phyloP scores from a whole-genome alignment of 2,797 vertebrate genomes.

The Melanotaenia pygmaea region DNA sequence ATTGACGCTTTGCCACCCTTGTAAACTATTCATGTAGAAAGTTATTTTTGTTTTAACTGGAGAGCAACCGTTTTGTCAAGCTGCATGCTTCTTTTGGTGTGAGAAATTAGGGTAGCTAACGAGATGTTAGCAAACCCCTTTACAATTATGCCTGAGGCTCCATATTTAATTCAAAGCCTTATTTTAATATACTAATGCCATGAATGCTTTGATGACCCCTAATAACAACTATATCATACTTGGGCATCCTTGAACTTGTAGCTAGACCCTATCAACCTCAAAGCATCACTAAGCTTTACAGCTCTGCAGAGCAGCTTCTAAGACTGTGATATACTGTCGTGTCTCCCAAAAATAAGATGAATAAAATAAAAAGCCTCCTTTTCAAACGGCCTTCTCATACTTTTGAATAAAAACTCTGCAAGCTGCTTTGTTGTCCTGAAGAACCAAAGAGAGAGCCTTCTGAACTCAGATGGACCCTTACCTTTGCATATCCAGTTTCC shows the following conservation, averaged over 20 bases:
- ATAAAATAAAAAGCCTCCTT: not conserved
- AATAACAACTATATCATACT: not conserved
- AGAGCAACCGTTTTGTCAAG: not conserved
- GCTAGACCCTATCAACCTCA: not conserved
- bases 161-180: not conserved
- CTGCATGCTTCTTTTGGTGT: constrained; percentile 19
- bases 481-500: constrained; percentile 44
- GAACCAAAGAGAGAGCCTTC: constrained; percentile 22
- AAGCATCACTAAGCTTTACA: not conserved
- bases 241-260: not conserved
- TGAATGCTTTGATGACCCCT: not conserved
- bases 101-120: not conserved
- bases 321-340: not conserved
- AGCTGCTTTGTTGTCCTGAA: constrained; percentile 63
- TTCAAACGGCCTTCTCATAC: not conserved
- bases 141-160: not conserved
- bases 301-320: not conserved
- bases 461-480: constrained; percentile 17
- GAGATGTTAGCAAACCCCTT: not conserved
- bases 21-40: not conserved
- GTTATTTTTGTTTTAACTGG: not conserved
- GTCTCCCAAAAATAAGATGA: not conserved
- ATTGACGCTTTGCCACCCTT: not conserved
- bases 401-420: not conserved
- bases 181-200: not conserved